These are phyloP conservation scores for Tapera naevia DNA, from an alignment of 2,797 vertebrate genomes.

Conservation along the genomic window DNA sequence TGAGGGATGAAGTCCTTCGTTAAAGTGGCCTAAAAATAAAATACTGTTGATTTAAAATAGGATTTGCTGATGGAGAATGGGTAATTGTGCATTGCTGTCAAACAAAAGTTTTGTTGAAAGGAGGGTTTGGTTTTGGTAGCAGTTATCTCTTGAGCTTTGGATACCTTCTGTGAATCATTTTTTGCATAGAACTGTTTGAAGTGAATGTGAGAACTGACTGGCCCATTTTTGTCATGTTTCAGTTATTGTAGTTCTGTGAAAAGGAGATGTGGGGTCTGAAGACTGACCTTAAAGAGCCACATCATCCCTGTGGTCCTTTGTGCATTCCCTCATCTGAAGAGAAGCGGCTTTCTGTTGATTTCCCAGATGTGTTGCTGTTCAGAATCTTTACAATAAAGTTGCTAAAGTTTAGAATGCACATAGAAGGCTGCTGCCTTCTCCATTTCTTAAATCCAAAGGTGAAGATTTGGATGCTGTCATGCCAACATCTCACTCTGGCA, in stretches of 20 bases:
- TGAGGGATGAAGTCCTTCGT: background rate
- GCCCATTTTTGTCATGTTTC: background rate
- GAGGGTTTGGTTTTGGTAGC: background rate
- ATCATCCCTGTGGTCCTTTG: background rate
- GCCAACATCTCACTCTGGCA: accelerated
- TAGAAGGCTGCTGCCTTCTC: background rate
- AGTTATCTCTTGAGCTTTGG: background rate
- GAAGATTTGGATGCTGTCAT: background rate
- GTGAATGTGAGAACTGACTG: background rate
- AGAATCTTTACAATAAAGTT: background rate
- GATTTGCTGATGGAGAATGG: background rate
- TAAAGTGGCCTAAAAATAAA: background rate
- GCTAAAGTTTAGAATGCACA: background rate
- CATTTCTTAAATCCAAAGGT: background rate
- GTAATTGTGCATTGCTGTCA: background rate
- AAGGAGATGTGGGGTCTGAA: background rate
- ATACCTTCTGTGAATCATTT: background rate
- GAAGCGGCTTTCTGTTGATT: background rate
- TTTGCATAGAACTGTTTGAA: background rate
- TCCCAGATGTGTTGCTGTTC: background rate
- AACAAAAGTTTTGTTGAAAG: background rate
- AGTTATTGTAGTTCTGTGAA: background rate
- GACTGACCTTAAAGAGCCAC: background rate
- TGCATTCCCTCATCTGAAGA: background rate
- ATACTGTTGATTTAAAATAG: accelerated